Conservation (phyloP, 2,888 invertebrate genomes). For the Melangyna quadrimaculata region DNA sequence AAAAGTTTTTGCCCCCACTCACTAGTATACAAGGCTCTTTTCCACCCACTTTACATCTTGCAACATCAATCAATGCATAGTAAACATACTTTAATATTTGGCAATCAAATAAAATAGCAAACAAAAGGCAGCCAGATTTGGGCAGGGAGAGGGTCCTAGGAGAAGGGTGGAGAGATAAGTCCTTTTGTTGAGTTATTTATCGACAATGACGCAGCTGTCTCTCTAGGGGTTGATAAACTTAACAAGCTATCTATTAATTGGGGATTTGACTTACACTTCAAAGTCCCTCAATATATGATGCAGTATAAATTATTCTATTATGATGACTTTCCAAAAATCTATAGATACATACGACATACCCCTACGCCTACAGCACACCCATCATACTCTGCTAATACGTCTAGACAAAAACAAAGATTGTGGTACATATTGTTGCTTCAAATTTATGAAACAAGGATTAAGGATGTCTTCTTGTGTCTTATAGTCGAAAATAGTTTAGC, state of each 20-base stretch:
- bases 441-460: neutral
- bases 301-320: conserved; percentile 12
- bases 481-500: neutral
- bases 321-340: conserved; percentile 11
- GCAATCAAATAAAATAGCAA: conserved; percentile 57
- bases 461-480: neutral
- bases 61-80: conserved; percentile 62
- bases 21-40: neutral
- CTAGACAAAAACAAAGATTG: neutral
- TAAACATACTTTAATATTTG: conserved; percentile 60
- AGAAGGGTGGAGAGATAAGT: neutral
- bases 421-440: neutral
- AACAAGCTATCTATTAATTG: conserved; percentile 47
- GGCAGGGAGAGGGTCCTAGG: neutral
- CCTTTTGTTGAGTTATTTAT: conserved; percentile 49
- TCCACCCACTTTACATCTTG: conserved; percentile 35
- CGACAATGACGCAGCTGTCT: conserved; percentile 21
- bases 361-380: neutral
- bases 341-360: neutral
- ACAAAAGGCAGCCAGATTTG: conserved; percentile 30
- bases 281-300: conserved; percentile 19
- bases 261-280: conserved; percentile 32
- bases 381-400: neutral
- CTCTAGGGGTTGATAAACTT: conserved; percentile 15
- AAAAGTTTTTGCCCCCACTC: neutral